Evolutionary conservation across 2,113 vertebrate species (phyloP).

Genomic region (Epinephelus moara): DNA sequence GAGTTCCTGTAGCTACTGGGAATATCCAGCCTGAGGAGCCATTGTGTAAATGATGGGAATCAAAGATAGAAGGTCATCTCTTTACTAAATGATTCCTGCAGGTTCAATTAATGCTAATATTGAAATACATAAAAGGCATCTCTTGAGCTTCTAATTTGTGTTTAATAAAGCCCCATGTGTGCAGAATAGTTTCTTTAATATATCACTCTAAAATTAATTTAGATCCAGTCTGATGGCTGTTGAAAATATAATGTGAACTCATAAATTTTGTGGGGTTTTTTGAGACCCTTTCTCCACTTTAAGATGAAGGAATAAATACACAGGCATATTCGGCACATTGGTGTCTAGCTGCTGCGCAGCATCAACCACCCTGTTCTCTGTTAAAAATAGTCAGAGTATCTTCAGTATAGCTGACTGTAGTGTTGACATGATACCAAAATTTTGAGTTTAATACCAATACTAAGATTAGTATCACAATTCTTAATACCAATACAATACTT

Average conservation of each 20-base stretch:
- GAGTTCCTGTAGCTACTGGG: slow-evolving; percentile 32
- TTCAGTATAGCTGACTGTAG: neutral
- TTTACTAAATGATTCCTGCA: slow-evolving; percentile 44
- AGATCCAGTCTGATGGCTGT: neutral
- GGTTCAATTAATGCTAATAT: slow-evolving; percentile 57
- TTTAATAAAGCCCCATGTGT: slow-evolving; percentile 18
- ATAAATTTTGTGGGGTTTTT: neutral
- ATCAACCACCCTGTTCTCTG: neutral
- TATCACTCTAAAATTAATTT: slow-evolving; percentile 12
- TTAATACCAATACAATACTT: too few species aligned
- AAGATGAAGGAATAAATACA: neutral
- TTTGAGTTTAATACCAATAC: too few species aligned
- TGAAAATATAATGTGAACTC: neutral
- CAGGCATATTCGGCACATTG: neutral
- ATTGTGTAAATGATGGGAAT: slow-evolving; percentile 56
- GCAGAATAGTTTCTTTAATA: slow-evolving; percentile 1
- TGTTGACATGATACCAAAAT: too few species aligned
- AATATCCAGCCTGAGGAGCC: slow-evolving; percentile 44
- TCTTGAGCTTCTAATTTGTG: slow-evolving; percentile 12
- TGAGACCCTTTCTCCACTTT: neutral
- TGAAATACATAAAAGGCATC: slow-evolving; percentile 37
- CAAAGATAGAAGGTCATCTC: slow-evolving; percentile 57
- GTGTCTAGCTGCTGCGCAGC: neutral
- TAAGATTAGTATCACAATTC: too few species aligned
- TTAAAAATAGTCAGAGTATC: neutral